A percentile compares a stretch with the other conserved stretches of the same genome.
These are phyloP conservation scores for Campodea augens DNA, from an alignment of 1,140 invertebrate genomes.

Conservation along the genomic window DNA sequence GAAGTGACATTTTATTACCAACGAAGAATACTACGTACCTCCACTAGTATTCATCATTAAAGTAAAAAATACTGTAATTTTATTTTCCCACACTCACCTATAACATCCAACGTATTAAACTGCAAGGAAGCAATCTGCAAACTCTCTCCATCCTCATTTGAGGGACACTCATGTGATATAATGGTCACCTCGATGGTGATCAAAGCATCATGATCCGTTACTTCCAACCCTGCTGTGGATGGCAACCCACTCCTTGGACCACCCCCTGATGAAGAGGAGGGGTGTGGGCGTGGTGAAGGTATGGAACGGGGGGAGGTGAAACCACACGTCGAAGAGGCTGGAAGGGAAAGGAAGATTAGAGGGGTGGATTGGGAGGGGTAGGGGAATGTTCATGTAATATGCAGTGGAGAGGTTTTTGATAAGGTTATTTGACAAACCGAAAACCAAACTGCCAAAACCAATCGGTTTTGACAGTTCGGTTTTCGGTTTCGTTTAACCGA, in stretches of 20 bases:
- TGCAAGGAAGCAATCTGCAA: conserved; percentile 64
- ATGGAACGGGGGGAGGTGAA: conserved; percentile 11
- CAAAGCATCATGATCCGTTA: conserved; percentile 55
- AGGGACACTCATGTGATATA: conserved; percentile 34
- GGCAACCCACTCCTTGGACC: neutral
- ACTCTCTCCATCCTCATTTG: conserved; percentile 19
- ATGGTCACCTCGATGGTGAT: conserved; percentile 64
- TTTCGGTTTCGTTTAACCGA: no score
- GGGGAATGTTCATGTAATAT: no score
- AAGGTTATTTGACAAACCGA: no score
- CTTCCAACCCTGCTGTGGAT: conserved; percentile 17
- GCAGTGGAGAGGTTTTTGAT: no score
- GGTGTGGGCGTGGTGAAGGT: conserved; percentile 13
- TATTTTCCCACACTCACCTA: conserved; percentile 40
- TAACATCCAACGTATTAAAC: conserved; percentile 87
- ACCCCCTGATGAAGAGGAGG: conserved; percentile 16
- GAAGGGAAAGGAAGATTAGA: conserved; percentile 5
- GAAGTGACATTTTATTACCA: no score
- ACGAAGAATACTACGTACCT: no score
- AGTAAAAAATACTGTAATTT: no score
- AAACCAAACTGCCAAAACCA: no score
- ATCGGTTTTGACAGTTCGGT: no score
- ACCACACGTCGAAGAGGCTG: conserved; percentile 3
- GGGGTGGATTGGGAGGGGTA: no score
- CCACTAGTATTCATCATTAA: no score